Base-by-base conservation (phyloP, 2,113 vertebrate species). In the Anolis sagrei region DNA sequence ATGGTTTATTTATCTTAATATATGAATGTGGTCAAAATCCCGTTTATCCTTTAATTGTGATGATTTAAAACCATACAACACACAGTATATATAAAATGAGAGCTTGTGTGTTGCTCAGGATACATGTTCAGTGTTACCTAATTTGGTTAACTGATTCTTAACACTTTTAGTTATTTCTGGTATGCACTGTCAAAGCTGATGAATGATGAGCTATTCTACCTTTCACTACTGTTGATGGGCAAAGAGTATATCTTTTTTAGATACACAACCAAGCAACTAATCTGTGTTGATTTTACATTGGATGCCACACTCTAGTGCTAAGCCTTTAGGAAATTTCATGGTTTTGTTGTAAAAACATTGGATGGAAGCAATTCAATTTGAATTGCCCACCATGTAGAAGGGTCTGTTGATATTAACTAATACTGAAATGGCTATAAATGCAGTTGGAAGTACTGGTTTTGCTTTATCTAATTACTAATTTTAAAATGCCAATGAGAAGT, bases 1-100 rank as follows among this genome's bases (percentile, higher is more conserved):
- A 49, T 79, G 78, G 73, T 74, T 74, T 54, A 66, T 34, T 58
- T 21, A 13, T 69, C 58, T 80, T 80, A 79, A 73, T 86, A n/a
- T 73, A 51, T 64, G 54, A 80, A 25, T 64, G 78, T 13, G 7
- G 39, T 77, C 69, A 64, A 21, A 86, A 74, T 73, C 77, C 44
- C 27, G 23, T 80, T 64, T 74, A 39, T 72, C 77, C 61, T 73
- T 68, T 9, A 4, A 34, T 77, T 73, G 54, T 62, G 70, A 14
- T 70, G 25, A 66, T 44, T 49, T 73, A 21, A 64, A 74, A 36
- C 14, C 39, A 74, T 79, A 74, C 34, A 36, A 64, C 21, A 1
- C 54, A 19, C 23, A 49, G 29, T 49, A 79, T 39, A 64, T 74
- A 44, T 44, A 44, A 74, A 73, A 48, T 74, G 23, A 64, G 39